These are phyloP conservation scores for Apeltes quadracus DNA, from an alignment of 2,113 vertebrate genomes.

Conservation along the genomic window DNA sequence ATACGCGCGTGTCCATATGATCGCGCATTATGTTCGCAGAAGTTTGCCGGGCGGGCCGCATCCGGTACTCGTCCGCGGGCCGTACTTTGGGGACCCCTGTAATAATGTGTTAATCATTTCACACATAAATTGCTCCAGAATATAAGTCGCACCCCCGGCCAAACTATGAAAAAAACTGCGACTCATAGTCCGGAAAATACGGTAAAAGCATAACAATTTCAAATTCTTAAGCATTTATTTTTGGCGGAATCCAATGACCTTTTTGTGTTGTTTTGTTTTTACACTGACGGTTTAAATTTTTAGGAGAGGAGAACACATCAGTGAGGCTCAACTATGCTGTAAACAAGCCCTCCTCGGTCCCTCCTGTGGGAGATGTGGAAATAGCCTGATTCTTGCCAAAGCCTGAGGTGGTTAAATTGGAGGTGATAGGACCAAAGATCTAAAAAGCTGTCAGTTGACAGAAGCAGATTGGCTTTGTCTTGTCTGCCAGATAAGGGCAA, in stretches of 20 bases:
- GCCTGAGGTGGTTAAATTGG: slow-evolving; percentile 19
- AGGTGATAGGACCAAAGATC: slow-evolving; percentile 4
- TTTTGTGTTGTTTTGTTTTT: slow-evolving; percentile 32
- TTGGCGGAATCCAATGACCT: slow-evolving; percentile 49
- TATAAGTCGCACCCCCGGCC: no score
- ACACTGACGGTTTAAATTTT: slow-evolving; percentile 36
- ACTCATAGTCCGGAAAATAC: no score
- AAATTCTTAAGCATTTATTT: slow-evolving; percentile 46
- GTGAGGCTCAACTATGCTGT: slow-evolving; percentile 25
- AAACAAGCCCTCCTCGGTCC: slow-evolving; percentile 28
- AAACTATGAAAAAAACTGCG: no score
- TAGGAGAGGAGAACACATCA: slow-evolving; percentile 25
- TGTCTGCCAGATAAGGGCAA: neutral
- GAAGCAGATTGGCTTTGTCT: neutral
- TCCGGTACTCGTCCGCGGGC: no score
- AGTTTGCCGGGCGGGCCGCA: no score
- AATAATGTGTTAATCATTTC: no score
- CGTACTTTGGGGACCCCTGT: no score
- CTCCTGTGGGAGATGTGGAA: slow-evolving; percentile 14
- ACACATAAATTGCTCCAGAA: no score
- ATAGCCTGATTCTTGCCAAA: slow-evolving; percentile 9
- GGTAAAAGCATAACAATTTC: slow-evolving; percentile 30
- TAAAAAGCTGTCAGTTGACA: slow-evolving; percentile 24
- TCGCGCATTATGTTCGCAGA: no score
- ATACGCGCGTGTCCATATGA: no score